Base-by-base conservation (phyloP, 2,113 vertebrate genomes). In the Pandion haliaetus region DNA sequence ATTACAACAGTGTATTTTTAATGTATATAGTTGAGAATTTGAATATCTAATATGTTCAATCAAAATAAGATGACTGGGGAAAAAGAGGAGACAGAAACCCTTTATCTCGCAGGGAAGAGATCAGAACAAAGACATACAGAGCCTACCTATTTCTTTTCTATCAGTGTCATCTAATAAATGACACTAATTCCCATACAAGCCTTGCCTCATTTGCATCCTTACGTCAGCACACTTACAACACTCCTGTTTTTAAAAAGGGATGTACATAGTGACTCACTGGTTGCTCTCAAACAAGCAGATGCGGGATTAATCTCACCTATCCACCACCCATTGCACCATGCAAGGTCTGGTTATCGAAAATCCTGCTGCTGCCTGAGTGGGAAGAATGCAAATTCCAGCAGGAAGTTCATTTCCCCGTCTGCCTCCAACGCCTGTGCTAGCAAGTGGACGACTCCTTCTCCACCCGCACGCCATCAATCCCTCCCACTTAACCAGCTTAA, bases 391-490 rank as follows among this genome's bases (percentile, higher is more conserved):
- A 66, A 69, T 45, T 70, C 76, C 80, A 95, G 58, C 21, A 66
- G 32, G 54, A 20, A 58, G 16, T 17, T 25, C 4, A 59, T 36
- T 45, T 15, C 16, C 28, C 18, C 0, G 0, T 9, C 34, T n/a
- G 79, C 31, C 38, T 49, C 31, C 57, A 72, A 15, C 2, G 17
- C 12, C 31, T 24, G 9, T 19, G 36, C 2, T 52, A 29, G 20
- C 76, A 44, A 44, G 36, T 26, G 20, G 36, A 26, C 6, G 55
- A 15, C 8, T 66, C 20, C 73, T 57, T 5, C 28, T 47, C 34
- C 5, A n/a, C 49, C 2, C 2, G 5, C 8, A 2, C 1, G 8
- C 9, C 42, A 12, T 6, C 70, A 13, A 9, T 14, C 29, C 14
- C 26, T 74, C 20, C 36, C 2, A 1, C n/a, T 65, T 6, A 17